These are phyloP conservation scores for Drosophila virilis DNA, from an alignment of 1,140 invertebrate genomes.

Conservation along the genomic window DNA sequence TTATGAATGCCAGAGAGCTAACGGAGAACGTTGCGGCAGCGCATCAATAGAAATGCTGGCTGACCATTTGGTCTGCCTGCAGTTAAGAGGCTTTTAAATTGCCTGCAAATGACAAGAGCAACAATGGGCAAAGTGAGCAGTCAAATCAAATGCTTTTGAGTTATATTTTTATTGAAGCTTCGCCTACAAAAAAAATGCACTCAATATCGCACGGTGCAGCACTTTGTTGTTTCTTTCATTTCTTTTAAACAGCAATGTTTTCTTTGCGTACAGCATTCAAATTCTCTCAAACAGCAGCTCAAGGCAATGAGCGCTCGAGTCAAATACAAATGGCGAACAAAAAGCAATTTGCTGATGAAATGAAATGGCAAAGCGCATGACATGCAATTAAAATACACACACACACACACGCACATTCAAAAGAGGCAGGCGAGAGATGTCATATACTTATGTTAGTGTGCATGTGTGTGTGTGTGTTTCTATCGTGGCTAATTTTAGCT, in stretches of 20 bases:
- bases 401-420: constrained; percentile 1
- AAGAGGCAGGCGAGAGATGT: not conserved
- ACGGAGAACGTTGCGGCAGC: not conserved
- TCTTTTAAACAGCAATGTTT: constrained; percentile 17
- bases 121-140: constrained; percentile 20
- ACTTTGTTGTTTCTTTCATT: not conserved
- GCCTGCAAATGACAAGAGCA: constrained; percentile 27
- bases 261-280: not conserved
- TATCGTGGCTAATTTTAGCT: constrained; percentile 3
- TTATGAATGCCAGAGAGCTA: constrained; percentile 49
- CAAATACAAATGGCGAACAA: constrained; percentile 38
- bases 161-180: too few species aligned
- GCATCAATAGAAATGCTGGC: constrained; percentile 9
- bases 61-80: not conserved
- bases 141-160: constrained; percentile 18
- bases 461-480: not conserved
- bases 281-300: constrained; percentile 2
- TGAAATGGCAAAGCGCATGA: constrained; percentile 38
- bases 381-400: constrained; percentile 50
- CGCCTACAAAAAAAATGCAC: not conserved
- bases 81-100: constrained; percentile 40
- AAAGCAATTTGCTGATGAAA: constrained; percentile 73
- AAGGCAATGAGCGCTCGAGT: constrained; percentile 22
- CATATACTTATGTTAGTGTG: constrained; percentile 10
- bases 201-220: not conserved